These are phyloP conservation scores for Calcarius lapponicus DNA, from an alignment of 2,797 vertebrate species.

Conservation along the genomic window DNA sequence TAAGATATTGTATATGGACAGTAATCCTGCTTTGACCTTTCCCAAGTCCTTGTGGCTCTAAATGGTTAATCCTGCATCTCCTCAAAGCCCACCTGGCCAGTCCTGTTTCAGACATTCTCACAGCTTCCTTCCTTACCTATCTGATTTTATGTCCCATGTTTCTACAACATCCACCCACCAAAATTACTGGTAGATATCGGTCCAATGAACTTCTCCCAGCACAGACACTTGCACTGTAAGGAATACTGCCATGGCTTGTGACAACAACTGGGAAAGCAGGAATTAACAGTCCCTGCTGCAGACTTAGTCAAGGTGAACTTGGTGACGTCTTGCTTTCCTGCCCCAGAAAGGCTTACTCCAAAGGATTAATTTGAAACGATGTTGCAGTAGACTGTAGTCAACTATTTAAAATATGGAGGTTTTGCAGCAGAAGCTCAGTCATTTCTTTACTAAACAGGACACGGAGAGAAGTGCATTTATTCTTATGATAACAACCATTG, in stretches of 20 bases:
- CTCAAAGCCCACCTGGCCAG: neutral
- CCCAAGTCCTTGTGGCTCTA: neutral
- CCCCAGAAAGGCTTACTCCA: neutral
- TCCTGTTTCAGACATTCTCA: neutral
- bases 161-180: neutral
- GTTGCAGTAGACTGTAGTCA: neutral
- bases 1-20: neutral
- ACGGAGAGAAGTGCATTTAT: neutral
- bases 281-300: neutral
- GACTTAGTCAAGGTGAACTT: neutral
- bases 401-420: neutral
- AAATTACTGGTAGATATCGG: neutral
- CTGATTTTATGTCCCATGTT: neutral
- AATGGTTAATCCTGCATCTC: neutral
- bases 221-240: neutral
- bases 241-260: neutral
- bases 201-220: neutral
- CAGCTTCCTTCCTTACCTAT: neutral
- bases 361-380: neutral
- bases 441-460: neutral
- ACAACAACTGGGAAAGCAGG: accelerated
- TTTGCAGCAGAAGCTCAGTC: neutral
- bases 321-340: neutral
- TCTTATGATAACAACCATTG: neutral
- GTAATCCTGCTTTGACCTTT: neutral